Conservation (phyloP, 2,888 invertebrate genomes). For the Drosophila monieri region DNA sequence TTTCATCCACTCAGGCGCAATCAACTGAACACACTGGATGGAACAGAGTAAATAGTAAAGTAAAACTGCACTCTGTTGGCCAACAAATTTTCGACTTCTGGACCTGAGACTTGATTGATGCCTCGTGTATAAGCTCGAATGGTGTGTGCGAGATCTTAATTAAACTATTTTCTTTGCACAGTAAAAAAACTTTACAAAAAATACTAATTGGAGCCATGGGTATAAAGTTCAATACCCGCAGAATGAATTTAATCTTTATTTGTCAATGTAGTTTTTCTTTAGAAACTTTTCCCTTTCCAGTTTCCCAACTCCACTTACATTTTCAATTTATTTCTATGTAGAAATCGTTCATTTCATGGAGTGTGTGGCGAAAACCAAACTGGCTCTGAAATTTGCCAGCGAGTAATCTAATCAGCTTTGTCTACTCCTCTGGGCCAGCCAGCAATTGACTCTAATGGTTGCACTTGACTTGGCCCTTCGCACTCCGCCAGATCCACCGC, state of each 20-base stretch:
- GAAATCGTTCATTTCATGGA: not conserved
- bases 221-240: no score
- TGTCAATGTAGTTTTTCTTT: not conserved
- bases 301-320: not conserved
- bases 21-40: constrained; percentile 5
- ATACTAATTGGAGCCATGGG: no score
- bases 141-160: constrained; percentile 18
- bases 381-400: constrained; percentile 35
- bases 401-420: constrained; percentile 53
- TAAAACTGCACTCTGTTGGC: constrained; percentile 25
- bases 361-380: not conserved
- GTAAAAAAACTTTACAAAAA: not conserved
- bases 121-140: not conserved
- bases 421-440: constrained; percentile 30
- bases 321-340: not conserved
- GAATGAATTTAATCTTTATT: not conserved
- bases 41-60: constrained; percentile 1
- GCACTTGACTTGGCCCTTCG: constrained; percentile 35
- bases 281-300: not conserved
- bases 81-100: constrained; percentile 33
- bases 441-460: constrained; percentile 48
- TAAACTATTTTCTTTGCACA: constrained; percentile 25
- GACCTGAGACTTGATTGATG: constrained; percentile 37
- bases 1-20: constrained; percentile 20
- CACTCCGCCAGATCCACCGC: not conserved